A percentile compares a stretch with the other conserved stretches of the same genome.
phyloP scores from a whole-genome alignment of 2,888 invertebrate species.

The Melangyna quadrimaculata region DNA sequence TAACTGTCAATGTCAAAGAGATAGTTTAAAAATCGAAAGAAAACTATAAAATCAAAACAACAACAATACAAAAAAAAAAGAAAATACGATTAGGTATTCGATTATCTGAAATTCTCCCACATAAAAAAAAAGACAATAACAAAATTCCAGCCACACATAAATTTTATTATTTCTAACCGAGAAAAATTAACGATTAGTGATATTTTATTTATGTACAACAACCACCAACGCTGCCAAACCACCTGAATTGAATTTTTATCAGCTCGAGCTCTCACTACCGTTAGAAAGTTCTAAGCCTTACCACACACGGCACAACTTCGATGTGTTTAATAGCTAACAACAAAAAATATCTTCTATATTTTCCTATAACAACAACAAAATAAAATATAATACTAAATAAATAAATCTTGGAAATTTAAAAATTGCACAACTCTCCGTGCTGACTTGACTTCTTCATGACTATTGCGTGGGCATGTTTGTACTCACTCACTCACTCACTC shows the following conservation, averaged over 20 bases:
- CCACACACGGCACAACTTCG: neutral
- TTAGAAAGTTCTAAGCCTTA: slow-evolving; percentile 59
- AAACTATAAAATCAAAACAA: neutral
- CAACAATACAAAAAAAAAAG: neutral
- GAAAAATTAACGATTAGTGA: neutral
- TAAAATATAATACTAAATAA: slow-evolving; percentile 15
- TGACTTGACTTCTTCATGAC: neutral
- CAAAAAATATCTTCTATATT: neutral
- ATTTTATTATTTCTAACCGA: neutral
- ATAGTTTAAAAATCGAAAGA: neutral
- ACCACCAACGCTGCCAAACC: neutral
- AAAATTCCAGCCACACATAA: neutral
- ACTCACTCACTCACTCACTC: slow-evolving; percentile 31
- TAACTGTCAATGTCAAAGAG: slow-evolving; percentile 22
- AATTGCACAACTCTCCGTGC: slow-evolving; percentile 43
- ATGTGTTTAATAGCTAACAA: neutral
- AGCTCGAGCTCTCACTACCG: slow-evolving; percentile 45
- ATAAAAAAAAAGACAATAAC: neutral
- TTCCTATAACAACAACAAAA: slow-evolving; percentile 23
- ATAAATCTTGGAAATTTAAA: slow-evolving; percentile 9
- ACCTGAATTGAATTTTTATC: slow-evolving; percentile 50
- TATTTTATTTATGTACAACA: neutral
- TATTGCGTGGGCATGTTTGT: slow-evolving; percentile 52
- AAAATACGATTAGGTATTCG: neutral
- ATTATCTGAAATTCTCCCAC: neutral